Base-by-base conservation (phyloP, 2,797 vertebrate genomes). In the Alfaro cultratus region DNA sequence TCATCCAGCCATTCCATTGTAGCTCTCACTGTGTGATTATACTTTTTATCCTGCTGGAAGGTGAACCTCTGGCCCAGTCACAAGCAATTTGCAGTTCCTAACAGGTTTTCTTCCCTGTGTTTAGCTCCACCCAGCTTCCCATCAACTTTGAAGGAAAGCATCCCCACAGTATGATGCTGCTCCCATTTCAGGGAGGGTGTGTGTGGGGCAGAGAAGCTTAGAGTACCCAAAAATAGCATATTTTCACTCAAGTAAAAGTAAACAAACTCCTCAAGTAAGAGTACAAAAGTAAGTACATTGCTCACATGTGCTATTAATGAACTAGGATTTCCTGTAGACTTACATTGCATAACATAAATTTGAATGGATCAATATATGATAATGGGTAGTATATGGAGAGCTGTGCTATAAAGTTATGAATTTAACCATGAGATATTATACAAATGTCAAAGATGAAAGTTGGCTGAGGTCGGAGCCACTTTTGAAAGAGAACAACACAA, bases 321-420 rank as follows among this genome's bases (percentile, higher is more conserved):
- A 76, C 78, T 71, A 55, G n/a, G 23, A 67, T 84, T 89, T 86
- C 60, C 45, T 81, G 71, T 64, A 57, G 67, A 46, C 73, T 77
- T 81, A 79, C 73, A 74, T n/a, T 62, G 53, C 82, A 46, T 76
- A 78, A 73, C 80, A 73, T 88, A 89, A 91, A 91, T 83, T 75
- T 85, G 16, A 12, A 70, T 86, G 81, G 64, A 77, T 39, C 3
- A 23, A 11, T 67, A 23, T 68, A 41, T 41, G 34, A 39, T 26
- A 41, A 10, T 89, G 73, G 23, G 68, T 82, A 86, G 89, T 88
- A 86, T 88, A 89, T 85, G n/a, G 41, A 70, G 77, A 85, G 88
- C 79, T 85, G 91, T 83, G 87, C 89, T 94, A 81, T 90, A 41
- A 39, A 12, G 93, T 94, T 91, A 89, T 79, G 91, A 77, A 88